Evolutionary conservation across 2,888 invertebrate genomes (phyloP).

Genomic region (Crematogaster levior): DNA sequence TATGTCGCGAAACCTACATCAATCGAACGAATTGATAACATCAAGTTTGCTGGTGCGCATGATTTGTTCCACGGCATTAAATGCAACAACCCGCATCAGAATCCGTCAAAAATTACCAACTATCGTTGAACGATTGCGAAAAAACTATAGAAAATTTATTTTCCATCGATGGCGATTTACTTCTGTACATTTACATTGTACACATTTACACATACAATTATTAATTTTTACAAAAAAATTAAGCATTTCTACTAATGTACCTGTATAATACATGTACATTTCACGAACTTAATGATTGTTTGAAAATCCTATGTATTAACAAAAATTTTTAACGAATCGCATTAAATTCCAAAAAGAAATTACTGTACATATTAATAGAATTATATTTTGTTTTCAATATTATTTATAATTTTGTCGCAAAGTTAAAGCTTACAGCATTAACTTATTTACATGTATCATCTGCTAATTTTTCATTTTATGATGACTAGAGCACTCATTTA

Average conservation of each 20-base stretch:
- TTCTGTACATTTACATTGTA: constrained; percentile 11
- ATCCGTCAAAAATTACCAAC: constrained; percentile 40
- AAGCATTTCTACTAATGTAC: constrained; percentile 13
- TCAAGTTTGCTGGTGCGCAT: constrained; percentile 59
- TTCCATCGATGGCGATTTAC: constrained; percentile 23
- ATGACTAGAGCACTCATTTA: constrained; percentile 14
- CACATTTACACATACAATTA: too few relatives aligned
- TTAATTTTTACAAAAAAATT: constrained; percentile 21
- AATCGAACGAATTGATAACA: constrained; percentile 63
- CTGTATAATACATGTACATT: background rate
- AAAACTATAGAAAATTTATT: constrained; percentile 31
- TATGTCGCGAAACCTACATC: constrained; percentile 34
- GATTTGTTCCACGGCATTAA: constrained; percentile 65
- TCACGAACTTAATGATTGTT: background rate
- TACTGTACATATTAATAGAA: background rate
- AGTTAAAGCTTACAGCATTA: background rate
- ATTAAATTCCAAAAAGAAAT: background rate
- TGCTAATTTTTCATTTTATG: background rate
- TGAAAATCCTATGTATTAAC: background rate
- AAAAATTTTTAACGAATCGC: background rate
- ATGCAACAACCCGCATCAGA: constrained; percentile 53
- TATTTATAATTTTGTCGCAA: background rate
- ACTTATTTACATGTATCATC: background rate
- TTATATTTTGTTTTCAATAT: background rate
- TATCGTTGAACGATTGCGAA: constrained; percentile 39